phyloP scores from a whole-genome alignment of 1,140 invertebrate species.

The Plectrocnemia conspersa region DNA sequence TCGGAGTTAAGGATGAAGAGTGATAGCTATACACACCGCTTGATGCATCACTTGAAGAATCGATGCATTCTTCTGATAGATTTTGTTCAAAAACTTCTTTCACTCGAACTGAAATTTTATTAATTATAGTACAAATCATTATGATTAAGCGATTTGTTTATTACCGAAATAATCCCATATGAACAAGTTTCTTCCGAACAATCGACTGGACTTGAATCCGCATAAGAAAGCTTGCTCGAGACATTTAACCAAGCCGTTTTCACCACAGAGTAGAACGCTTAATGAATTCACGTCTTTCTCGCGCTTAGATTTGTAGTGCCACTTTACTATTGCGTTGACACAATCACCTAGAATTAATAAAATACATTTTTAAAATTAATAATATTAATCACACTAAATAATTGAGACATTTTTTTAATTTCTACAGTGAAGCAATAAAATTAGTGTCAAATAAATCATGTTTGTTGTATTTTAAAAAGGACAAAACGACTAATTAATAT shows the following conservation, averaged over 20 bases:
- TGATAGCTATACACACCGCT: conserved; percentile 33
- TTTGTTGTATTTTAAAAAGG: too few relatives aligned
- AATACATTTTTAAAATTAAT: too few relatives aligned
- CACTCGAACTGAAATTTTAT: conserved; percentile 65
- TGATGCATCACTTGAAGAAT: conserved; percentile 32
- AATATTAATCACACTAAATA: too few relatives aligned
- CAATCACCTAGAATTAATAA: conserved; percentile 66
- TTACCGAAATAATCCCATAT: conserved; percentile 97
- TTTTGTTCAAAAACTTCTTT: conserved; percentile 80
- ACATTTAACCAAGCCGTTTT: conserved; percentile 86
- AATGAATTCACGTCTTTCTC: conserved; percentile 82
- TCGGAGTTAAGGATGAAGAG: conserved; percentile 39
- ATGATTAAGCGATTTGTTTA: conserved; percentile 18
- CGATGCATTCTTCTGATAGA: conserved; percentile 55
- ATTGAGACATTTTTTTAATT: too few relatives aligned
- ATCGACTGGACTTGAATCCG: conserved; percentile 85
- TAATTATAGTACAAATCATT: conserved; percentile 3
- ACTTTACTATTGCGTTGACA: conserved; percentile 95
- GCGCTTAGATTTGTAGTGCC: conserved; percentile 76
- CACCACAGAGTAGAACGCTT: conserved; percentile 89
- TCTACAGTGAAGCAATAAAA: too few relatives aligned
- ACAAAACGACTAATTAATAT: too few relatives aligned
- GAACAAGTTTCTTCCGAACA: conserved; percentile 92
- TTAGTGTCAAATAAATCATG: too few relatives aligned
- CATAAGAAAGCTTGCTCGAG: conserved; percentile 91